phyloP scores from a whole-genome alignment of 2,888 invertebrate genomes.

The Euclidia mi region DNA sequence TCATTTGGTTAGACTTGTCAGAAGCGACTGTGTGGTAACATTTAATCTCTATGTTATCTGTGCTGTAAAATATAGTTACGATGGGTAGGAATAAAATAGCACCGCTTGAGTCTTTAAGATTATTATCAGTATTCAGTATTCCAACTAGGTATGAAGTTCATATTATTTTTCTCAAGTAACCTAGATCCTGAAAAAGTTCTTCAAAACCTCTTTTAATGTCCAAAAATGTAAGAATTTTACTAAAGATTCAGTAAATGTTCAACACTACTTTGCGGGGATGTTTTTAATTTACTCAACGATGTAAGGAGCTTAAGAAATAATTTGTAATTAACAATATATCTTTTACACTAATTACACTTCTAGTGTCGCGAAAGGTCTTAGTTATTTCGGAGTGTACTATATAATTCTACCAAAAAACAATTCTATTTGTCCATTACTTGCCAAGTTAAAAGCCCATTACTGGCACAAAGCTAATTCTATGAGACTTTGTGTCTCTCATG shows the following conservation, averaged over 20 bases:
- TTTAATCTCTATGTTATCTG: not conserved
- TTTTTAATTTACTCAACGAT: not conserved
- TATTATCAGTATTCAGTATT: not conserved
- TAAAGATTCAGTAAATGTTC: too few relatives aligned
- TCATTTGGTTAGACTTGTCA: not conserved
- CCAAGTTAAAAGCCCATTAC: not conserved
- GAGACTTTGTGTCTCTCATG: not conserved
- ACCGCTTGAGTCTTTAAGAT: not conserved
- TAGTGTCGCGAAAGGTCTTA: too few relatives aligned
- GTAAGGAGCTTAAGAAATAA: not conserved
- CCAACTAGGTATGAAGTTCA: too few relatives aligned
- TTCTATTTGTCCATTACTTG: not conserved
- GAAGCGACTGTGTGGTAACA: not conserved
- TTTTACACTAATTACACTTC: not conserved
- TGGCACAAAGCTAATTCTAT: not conserved
- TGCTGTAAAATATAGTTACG: not conserved
- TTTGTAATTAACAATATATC: conserved; percentile 1
- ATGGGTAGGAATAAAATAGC: not conserved
- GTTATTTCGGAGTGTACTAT: too few relatives aligned
- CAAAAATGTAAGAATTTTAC: too few relatives aligned
- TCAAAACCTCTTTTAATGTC: too few relatives aligned
- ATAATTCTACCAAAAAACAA: too few relatives aligned
- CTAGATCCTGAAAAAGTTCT: too few relatives aligned
- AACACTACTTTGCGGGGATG: too few relatives aligned
- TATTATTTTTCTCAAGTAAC: too few relatives aligned